Percentiles rank a stretch among this genome's conserved stretches.
These are phyloP conservation scores for Anarrhichthys ocellatus DNA, from an alignment of 2,113 vertebrate species.

Conservation along the genomic window DNA sequence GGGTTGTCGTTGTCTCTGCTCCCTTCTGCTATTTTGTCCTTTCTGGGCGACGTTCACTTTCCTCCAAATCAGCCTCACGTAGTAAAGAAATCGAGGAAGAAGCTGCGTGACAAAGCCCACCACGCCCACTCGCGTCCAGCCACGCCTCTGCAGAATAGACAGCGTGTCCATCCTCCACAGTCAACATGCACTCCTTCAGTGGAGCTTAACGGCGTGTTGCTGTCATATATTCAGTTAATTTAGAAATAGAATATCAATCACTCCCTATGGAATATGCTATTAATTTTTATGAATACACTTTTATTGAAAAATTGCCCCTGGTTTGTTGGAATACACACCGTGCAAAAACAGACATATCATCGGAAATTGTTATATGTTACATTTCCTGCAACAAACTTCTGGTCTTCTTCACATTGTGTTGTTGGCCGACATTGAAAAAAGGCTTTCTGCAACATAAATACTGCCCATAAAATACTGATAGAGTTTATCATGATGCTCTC, in stretches of 20 bases:
- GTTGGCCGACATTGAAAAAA: background rate
- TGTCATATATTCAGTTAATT: no score
- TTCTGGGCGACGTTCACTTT: conserved; percentile 30
- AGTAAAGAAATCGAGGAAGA: conserved; percentile 43
- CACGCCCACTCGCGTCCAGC: conserved; percentile 39
- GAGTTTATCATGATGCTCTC: background rate
- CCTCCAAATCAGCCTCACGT: conserved; percentile 59
- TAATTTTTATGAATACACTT: no score
- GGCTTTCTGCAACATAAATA: background rate
- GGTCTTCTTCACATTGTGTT: background rate
- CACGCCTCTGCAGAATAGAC: conserved; percentile 50
- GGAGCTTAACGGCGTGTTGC: no score
- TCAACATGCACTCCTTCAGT: no score
- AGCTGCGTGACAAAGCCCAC: conserved; percentile 27
- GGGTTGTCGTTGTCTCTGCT: conserved; percentile 24
- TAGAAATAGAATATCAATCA: no score
- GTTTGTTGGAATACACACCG: no score
- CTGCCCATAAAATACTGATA: background rate
- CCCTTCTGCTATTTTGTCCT: conserved; percentile 15
- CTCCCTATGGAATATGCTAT: no score
- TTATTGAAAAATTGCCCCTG: no score
- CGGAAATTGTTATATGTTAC: no score
- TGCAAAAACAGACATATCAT: background rate
- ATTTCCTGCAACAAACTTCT: background rate
- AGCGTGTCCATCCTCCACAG: background rate